phyloP scores from a whole-genome alignment of 1,140 invertebrate species.

The Euwallacea similis region DNA sequence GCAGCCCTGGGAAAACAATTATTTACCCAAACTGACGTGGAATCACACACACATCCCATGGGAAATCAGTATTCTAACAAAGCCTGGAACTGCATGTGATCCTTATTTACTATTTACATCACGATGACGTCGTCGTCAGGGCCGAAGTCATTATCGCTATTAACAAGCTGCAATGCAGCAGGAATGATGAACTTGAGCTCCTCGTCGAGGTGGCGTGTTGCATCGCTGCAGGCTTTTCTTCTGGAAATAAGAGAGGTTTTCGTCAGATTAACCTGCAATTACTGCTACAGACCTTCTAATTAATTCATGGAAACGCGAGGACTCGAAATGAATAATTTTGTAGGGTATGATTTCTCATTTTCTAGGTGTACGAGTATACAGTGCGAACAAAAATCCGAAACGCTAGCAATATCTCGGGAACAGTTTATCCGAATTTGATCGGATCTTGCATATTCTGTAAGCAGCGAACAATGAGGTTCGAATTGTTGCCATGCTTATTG shows the following conservation, averaged over 20 bases:
- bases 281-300: background rate
- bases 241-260: conserved; percentile 51
- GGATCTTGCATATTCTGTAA: no score
- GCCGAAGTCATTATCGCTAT: conserved; percentile 39
- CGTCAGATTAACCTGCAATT: conserved; percentile 6
- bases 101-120: conserved; percentile 33
- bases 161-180: conserved; percentile 44
- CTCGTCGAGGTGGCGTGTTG: conserved; percentile 62
- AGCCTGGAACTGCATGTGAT: background rate
- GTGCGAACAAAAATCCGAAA: no score
- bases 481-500: no score
- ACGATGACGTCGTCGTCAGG: conserved; percentile 35
- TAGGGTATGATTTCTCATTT: no score
- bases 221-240: conserved; percentile 67
- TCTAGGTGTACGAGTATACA: no score
- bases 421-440: no score
- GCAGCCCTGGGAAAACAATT: no score
- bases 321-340: no score
- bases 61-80: conserved; percentile 25
- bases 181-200: conserved; percentile 43
- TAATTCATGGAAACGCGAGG: background rate
- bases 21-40: no score
- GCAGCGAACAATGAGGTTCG: no score
- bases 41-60: conserved; percentile 2
- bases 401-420: no score